phyloP scores from a whole-genome alignment of 2,888 invertebrate genomes.

The Amphipoea lucens region DNA sequence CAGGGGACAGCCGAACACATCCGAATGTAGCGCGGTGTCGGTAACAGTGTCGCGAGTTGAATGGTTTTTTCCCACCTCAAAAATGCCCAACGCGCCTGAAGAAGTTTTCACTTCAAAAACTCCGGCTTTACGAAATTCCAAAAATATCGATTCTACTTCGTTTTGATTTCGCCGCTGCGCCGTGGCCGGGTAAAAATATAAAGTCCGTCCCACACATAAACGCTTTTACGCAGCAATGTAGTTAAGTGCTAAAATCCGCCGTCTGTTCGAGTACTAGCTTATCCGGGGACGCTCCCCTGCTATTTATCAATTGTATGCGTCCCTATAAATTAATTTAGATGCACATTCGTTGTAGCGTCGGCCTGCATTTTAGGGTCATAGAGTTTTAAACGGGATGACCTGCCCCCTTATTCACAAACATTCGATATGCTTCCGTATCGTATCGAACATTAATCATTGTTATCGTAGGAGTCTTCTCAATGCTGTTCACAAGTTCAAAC shows the following conservation, averaged over 20 bases:
- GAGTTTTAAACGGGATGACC: too few species aligned
- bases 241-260: conserved; percentile 57
- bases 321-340: conserved; percentile 53
- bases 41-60: too few species aligned
- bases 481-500: too few species aligned
- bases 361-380: conserved; percentile 36
- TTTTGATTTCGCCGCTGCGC: background rate
- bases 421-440: too few species aligned
- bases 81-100: too few species aligned
- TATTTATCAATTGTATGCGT: conserved; percentile 57
- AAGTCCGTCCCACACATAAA: conserved; percentile 1
- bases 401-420: too few species aligned
- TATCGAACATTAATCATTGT: too few species aligned
- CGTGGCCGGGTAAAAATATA: background rate
- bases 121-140: background rate
- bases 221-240: conserved; percentile 27
- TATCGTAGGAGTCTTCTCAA: too few species aligned
- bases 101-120: background rate
- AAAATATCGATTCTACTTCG: background rate
- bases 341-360: conserved; percentile 33
- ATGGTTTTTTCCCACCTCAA: too few species aligned
- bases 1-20: too few species aligned
- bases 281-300: conserved; percentile 56
- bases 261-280: conserved; percentile 25
- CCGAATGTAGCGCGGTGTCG: too few species aligned